phyloP scores from a whole-genome alignment of 2,113 vertebrate genomes.

The Felis chaus region DNA sequence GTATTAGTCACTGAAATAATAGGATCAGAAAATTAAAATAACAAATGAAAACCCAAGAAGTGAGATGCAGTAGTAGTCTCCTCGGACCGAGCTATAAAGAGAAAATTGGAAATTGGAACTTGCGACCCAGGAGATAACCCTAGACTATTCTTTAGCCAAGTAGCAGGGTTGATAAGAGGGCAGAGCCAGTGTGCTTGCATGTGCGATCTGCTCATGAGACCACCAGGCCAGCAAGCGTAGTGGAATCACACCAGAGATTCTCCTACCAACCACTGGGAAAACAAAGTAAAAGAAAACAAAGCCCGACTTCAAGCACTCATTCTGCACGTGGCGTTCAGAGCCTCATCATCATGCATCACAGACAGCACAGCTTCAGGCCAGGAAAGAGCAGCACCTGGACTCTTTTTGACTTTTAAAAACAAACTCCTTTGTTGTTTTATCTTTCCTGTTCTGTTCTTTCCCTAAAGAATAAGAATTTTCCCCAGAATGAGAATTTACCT shows the following conservation, averaged over 20 bases:
- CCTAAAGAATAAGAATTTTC: background rate
- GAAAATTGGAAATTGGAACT: background rate
- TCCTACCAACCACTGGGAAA: background rate
- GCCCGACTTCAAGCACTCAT: background rate
- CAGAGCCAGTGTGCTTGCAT: background rate
- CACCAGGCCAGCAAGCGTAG: background rate
- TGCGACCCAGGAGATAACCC: background rate
- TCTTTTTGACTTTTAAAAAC: background rate
- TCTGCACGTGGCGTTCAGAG: background rate
- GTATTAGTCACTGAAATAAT: background rate
- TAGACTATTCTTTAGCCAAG: background rate
- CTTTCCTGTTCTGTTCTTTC: background rate
- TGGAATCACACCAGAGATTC: background rate
- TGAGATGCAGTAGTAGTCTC: background rate
- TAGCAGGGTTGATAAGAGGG: background rate
- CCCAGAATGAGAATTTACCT: background rate
- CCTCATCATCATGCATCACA: no score
- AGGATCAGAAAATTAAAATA: background rate
- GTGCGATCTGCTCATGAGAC: background rate
- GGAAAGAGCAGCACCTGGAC: background rate
- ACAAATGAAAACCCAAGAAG: conserved; percentile 4
- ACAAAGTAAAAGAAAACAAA: background rate
- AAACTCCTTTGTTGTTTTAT: background rate
- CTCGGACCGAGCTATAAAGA: background rate
- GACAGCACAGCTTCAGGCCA: background rate